Conservation (phyloP, 2,797 vertebrate genomes). For the Ibycter americanus region DNA sequence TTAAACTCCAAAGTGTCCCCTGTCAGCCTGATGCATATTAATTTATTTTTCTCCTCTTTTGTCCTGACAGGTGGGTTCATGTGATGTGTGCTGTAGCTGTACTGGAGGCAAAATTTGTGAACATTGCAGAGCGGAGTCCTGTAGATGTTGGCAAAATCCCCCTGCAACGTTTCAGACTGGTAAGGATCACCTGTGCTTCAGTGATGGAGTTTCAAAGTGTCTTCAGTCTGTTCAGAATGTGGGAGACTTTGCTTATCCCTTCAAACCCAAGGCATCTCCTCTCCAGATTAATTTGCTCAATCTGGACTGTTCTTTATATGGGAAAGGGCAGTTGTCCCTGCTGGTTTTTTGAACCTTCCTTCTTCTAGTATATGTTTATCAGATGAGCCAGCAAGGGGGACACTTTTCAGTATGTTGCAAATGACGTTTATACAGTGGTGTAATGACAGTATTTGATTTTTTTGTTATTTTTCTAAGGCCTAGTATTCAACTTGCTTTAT, state of each 20-base stretch:
- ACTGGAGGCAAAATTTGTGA: slow-evolving; percentile 94
- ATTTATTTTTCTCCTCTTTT: background rate
- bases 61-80: slow-evolving; percentile 90
- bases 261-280: background rate
- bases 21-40: background rate
- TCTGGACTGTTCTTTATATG: background rate
- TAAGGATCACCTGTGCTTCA: slow-evolving; percentile 65
- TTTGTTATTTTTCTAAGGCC: background rate
- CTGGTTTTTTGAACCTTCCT: background rate
- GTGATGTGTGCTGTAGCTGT: slow-evolving; percentile 96
- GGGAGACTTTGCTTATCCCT: background rate
- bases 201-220: background rate
- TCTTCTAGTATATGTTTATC: background rate
- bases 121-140: slow-evolving; percentile 90
- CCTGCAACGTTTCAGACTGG: slow-evolving; percentile 92
- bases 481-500: background rate
- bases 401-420: background rate
- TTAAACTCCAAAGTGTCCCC: background rate
- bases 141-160: slow-evolving; percentile 94
- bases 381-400: background rate
- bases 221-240: background rate
- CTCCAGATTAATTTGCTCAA: background rate
- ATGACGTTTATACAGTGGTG: background rate
- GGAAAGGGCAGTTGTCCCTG: background rate
- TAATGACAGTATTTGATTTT: background rate